Base-by-base conservation (phyloP, 1,140 invertebrate genomes). In the Macrosteles quadrilineatus region DNA sequence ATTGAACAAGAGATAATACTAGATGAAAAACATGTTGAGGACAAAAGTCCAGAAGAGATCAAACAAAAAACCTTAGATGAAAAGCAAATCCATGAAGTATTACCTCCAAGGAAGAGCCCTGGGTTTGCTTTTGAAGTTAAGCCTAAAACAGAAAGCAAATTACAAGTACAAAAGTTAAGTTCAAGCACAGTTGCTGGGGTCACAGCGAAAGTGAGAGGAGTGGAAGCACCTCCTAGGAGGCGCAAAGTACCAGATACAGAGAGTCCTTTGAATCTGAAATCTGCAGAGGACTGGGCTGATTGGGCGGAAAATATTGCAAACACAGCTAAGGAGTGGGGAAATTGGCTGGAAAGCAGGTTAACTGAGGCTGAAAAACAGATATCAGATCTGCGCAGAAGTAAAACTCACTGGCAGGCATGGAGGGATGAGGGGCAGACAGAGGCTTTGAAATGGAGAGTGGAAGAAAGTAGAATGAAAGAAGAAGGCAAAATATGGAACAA, bases 301-400 rank as follows among this genome's bases (percentile, higher is more conserved):
- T 59, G 55, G 55, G 55, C 55, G 2, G 12, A 14, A 59, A 59
- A 59, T 30, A 59, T 59, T 6, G 55, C 23, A 59, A 59, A 59
- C n/a, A 23, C 27, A 3, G 55, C 55, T 3, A 25, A 59, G 4
- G 55, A 59, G n/a, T 59, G 55, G 55, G 55, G 55, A 25, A 59
- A 59, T 27, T 59, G 55, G 55, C 25, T 59, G 23, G 55, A 59
- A 3, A 30, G 55, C 11, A 25, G 14, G 1, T 29, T 59, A 29
- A 59, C 21, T 27, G 55, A 59, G 6, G 55, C 55, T 27, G 55
- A 59, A 23, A 59, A 59, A 29, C 21, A 30, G 27, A 29, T 59
- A 11, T 11, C 25, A 11, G 55, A 59, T 2, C 4, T 6, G 32
- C 4, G 4, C 4, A 59, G 25, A n/a, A 59, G 23, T 11, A 59